Base-by-base conservation (phyloP, 1,140 invertebrate species). In the Papilio dardanus region DNA sequence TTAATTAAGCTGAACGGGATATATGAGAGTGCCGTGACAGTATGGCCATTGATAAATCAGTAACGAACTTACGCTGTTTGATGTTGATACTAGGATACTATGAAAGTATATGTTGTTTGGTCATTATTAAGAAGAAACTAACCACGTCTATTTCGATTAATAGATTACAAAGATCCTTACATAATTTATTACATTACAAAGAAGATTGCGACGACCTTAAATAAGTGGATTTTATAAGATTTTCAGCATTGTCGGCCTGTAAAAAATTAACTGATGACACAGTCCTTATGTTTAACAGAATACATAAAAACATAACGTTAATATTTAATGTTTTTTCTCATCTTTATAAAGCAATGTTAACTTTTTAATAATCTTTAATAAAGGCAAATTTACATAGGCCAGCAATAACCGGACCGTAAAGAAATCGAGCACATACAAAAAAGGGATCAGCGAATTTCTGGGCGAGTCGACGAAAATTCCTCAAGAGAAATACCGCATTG, bases 21-120 rank as follows among this genome's bases (percentile, higher is more conserved):
- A 79, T 81, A 80, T 80, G 77, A 71, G 79, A 79, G 71, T 74
- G 73, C 75, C 77, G 35, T 73, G 71, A 73, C 46, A 73, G 31
- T 71, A 78, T 74, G 74, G 77, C 75, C 81, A 80, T 85, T 85
- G 81, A 83, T 85, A 85, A 83, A 77, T 79, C 83, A 80, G 81
- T 76, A 81, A 71, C 77, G 79, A 62, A 75, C 50, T 35, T 71
- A n/a, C 19, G 35, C 67, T 37, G 31, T 12, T 24, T 35, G 21
- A 35, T 40, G 33, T 69, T 24, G 19, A 16, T 0, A 30, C 24
- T 21, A 30, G 28, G 12, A 62, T 54, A 19, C 35, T 42, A 37
- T 40, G 66, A 68, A 67, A 19, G 21, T 8, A 21, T 7, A 24
- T 10, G 6, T 12, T 24, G 6, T 24, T 54, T 54, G 50, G 7